Base-by-base conservation (phyloP, 2,113 vertebrate genomes). In the Catharus fuscescens region DNA sequence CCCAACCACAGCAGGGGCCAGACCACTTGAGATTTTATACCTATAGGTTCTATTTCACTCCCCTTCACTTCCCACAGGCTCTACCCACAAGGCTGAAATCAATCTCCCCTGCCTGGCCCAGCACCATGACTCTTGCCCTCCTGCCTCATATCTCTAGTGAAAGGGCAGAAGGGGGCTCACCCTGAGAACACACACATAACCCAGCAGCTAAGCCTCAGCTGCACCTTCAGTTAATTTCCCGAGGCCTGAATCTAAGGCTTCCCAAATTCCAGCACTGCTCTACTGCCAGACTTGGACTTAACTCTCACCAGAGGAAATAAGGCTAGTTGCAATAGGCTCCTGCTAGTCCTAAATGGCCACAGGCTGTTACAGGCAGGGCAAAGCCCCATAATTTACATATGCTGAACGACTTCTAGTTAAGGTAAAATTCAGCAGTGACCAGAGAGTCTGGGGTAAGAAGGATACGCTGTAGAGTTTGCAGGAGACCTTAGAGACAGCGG, bases 151-250 rank as follows among this genome's bases (percentile, higher is more conserved):
- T 2, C 52, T 66, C 52, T 25, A 71, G 88, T 1, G 36, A 23
- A 40, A 52, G 38, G 57, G 60, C 79, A 79, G 61, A 50, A 59
- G 31, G n/a, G 16, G 19, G 36, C 19, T 96, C 36, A 54, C 21
- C 32, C 26, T 0, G 2, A 20, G 57, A 5, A 38, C 17, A 17
- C 2, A 18, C 2, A 1, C 23, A 12, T 20, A 53, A 42, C 29
- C 65, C 45, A 2, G 59, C 3, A 1, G 31, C 74, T 28, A 17
- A 36, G 34, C n/a, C 48, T 76, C 81, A 14, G 29, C 79, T 44
- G 40, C 54, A 29, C 40, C n/a, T 54, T 76, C 62, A 8, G 40
- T 28, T 36, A 62, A 2, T 9, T 59, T 64, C 60, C 29, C 31
- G n/a, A n/a, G 36, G 44, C 61, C 40, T 18, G 26, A 69, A 32